Evolutionary conservation across 2,797 vertebrate genomes (phyloP).

Genomic region (Valencia hispanica): DNA sequence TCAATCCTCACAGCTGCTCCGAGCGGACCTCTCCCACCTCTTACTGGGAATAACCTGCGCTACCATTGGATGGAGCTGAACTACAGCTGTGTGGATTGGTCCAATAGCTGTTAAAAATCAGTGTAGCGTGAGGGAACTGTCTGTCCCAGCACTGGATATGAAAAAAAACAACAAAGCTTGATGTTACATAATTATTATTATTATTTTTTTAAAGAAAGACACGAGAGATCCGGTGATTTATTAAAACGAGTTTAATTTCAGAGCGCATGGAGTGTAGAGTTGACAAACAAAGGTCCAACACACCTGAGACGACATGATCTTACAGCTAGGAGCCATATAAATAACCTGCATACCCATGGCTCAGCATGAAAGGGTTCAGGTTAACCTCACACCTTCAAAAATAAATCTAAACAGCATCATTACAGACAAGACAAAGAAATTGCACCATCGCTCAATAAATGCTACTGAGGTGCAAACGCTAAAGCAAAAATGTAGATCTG

Average conservation of each 20-base stretch:
- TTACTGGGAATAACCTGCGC: constrained; percentile 7
- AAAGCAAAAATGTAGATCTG: not conserved
- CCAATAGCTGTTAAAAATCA: not conserved
- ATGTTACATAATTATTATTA: not conserved
- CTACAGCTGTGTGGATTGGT: constrained; percentile 67
- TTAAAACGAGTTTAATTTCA: constrained; percentile 24
- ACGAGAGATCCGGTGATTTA: not conserved
- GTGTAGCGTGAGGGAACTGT: constrained; percentile 52
- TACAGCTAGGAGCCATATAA: constrained; percentile 6
- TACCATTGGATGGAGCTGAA: constrained; percentile 65
- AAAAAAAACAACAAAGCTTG: rapidly evolving
- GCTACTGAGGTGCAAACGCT: constrained; percentile 18
- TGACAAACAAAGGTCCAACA: constrained; percentile 15
- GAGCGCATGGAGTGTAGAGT: constrained; percentile 23
- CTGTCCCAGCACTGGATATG: constrained; percentile 42
- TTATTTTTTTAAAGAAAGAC: not conserved
- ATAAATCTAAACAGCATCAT: constrained; percentile 31
- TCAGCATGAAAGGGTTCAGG: not conserved
- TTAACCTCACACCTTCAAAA: constrained; percentile 4
- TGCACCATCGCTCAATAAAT: constrained; percentile 7
- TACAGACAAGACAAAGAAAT: constrained; percentile 1
- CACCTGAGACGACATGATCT: constrained; percentile 46
- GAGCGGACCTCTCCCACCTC: constrained; percentile 41
- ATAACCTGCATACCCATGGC: not conserved
- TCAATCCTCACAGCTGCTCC: not conserved